Conservation (phyloP, 2,888 invertebrate genomes). For the Portevinia maculata region DNA sequence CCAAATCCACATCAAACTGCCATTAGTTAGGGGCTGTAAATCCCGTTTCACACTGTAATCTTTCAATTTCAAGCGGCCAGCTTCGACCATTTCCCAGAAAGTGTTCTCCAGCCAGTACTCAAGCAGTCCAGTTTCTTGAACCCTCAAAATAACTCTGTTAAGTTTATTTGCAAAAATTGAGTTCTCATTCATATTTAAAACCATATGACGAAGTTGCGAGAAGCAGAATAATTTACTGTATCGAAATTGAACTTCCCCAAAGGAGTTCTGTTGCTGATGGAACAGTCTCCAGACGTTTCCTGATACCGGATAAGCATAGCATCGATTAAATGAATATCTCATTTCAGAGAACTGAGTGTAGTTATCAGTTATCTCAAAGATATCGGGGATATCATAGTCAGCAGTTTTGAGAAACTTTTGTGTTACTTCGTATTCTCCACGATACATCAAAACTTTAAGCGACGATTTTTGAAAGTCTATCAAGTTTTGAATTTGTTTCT, state of each 20-base stretch:
- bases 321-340: background rate
- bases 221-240: background rate
- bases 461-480: conserved; percentile 7
- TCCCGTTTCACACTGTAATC: background rate
- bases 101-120: conserved; percentile 7
- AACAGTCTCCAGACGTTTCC: background rate
- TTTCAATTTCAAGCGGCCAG: background rate
- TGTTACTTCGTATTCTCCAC: background rate
- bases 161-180: conserved; percentile 11
- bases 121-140: conserved; percentile 13
- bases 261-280: conserved; percentile 8
- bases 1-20: conserved; percentile 2
- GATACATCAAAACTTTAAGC: background rate
- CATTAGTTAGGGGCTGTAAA: background rate
- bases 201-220: background rate
- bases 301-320: conserved; percentile 4
- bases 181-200: conserved; percentile 6
- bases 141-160: background rate
- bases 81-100: conserved; percentile 17
- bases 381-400: background rate
- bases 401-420: background rate
- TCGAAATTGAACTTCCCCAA: background rate
- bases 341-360: background rate
- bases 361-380: background rate
- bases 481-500: background rate